Base-by-base conservation (phyloP, 2,797 vertebrate species). In the Poecilia velifera region DNA sequence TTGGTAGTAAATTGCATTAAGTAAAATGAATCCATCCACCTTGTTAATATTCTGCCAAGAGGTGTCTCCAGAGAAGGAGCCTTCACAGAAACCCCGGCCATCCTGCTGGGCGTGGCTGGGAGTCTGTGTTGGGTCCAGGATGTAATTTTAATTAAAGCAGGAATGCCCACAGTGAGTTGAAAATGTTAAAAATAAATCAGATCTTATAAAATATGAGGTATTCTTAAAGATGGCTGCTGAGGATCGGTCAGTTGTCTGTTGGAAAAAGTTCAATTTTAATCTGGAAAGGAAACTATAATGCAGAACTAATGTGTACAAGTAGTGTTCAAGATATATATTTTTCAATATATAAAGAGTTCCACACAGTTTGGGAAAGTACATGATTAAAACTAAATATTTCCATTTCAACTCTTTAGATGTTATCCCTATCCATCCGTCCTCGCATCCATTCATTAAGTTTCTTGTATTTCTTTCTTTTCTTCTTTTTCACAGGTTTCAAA, bases 11-110 rank as follows among this genome's bases (percentile, higher is more conserved):
- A 88, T 89, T 78, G 70, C 83, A 85, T 90, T 51, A 81, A 84
- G 72, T 79, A 22, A 82, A 84, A 87, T 88, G 1, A 90, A 89
- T 87, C 87, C 76, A 82, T 82, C 83, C 73, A 81, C 77, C 80
- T 80, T 88, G 86, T 92, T 91, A 90, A 86, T 90, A 92, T 91
- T 91, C 89, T 82, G 90, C 77, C 76, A 79, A 73, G 76, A 77
- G 28, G 28, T 74, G 76, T 73, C 85, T 87, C 89, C 64, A 49
- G 84, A 84, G 90, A 89, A 76, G 79, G 76, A 64, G 83, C 77
- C 77, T 84, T 73, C 66, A 13, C 76, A 34, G 72, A 64, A 53
- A 78, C 59, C 64, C 85, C 82, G 79, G 86, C 87, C 84, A 68
- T 78, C 76, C 76, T 85, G 79, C 49, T 34, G 76, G 62, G n/a